Evolutionary conservation across 1,140 invertebrate genomes (phyloP), one percentile per base, ranked within the genome.

Genomic region (Conus betulinus): DNA sequence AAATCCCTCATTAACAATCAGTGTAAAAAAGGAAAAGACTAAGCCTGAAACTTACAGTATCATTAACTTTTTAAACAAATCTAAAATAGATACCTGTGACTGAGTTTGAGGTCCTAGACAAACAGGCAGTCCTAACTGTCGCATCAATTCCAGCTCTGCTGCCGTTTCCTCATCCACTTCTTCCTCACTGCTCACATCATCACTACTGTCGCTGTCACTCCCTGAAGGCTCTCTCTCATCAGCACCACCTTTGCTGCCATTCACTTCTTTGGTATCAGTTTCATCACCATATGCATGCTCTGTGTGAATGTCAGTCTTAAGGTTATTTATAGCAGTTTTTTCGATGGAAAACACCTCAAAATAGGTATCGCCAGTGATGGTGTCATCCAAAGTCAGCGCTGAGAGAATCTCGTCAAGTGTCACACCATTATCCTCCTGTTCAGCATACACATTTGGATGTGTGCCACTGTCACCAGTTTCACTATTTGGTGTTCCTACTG

Each of bases 121-220:
- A 39, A 91, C 79, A 63, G 92, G 92, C 57, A 93, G 74, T 15
- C 92, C 92, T 90, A 93, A 89, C 74, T 89, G 83, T 86, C 89
- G 89, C 92, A 93, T 93, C 88, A 91, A 85, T 55, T 90, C 82
- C 82, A 90, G 87, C 15, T 93, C 90, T 81, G 85, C 91, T 71
- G 71, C 81, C n/a, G 39, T 74, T 4, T 85, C 27, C 23, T 53
- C 84, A 78, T 87, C 85, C 6, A 76, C 13, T 20, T 17, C 63
- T 52, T 55, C 52, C 13, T 85, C 84, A 79, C 20, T 84, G 23
- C 7, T 52, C 20, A 79, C 84, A 84, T 63, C 57, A 63, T 84
- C 83, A 39, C 25, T 52, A 23, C 53, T 60, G 13, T 85, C 63
- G 17, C 39, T 79, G 3, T 25, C 67, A 71, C 13, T n/a, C 23